Base-by-base conservation (phyloP, 1,140 invertebrate genomes). In the Nasonia vitripennis region DNA sequence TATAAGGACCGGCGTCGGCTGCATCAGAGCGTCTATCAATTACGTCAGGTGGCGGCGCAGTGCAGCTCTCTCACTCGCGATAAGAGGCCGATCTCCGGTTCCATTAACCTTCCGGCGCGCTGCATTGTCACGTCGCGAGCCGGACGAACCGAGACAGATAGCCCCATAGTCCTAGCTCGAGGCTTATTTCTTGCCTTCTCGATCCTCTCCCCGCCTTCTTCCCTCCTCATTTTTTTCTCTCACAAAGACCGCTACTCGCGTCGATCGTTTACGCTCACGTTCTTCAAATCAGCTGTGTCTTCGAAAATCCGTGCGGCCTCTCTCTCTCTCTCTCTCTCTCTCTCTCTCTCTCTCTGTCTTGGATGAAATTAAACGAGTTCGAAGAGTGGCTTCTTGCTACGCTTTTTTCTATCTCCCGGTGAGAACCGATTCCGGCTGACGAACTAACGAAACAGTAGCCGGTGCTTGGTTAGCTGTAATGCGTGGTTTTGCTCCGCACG, bases 11-110 rank as follows among this genome's bases (percentile, higher is more conserved):
- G 37, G n/a, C 9, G 17, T n/a, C 55, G 34, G 31, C 73, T 41
- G n/a, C 41, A n/a, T n/a, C 55, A 62, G 55, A 62, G 41, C 45
- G n/a, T 81, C 80, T 81, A 74, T 81, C 80, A 81, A 81, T 81
- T 81, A 81, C 68, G 80, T 55, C 68, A 81, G 74, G 37, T n/a
- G 77, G 23, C 17, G 77, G 31, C 5, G 23, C 41, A 27, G 23
- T n/a, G 27, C 34, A 34, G 68, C n/a, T 23, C 34, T 37, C 34
- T 37, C 27, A 27, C 23, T 12, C 31, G 41, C 71, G 51, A 83
- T 62, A 67, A 75, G 70, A 74, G 45, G 37, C 68, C 81, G 71
- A 62, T 82, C 70, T 34, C 81, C 81, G 81, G 51, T 77, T 77
- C 81, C 51, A 77, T 83, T 83, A 83, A 62, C 81, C 71, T 83